Evolutionary conservation across 2,888 invertebrate species (phyloP).

Genomic region (Ptychoptera contaminata): DNA sequence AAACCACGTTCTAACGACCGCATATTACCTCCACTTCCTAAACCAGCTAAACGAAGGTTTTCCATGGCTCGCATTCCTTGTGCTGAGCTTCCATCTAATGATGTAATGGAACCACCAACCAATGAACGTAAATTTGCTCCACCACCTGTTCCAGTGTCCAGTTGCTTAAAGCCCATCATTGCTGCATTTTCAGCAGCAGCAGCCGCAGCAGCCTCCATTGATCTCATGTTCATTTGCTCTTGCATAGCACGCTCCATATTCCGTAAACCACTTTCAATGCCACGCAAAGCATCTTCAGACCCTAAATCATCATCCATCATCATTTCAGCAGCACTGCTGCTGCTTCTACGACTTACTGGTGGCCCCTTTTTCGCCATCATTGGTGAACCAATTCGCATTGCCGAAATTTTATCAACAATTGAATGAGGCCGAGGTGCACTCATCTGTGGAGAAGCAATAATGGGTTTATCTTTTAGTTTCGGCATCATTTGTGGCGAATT

Average conservation of each 20-base stretch:
- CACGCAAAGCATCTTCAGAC: conserved; percentile 30
- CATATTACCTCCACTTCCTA: conserved; percentile 8
- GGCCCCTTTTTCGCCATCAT: neutral
- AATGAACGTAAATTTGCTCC: conserved; percentile 10
- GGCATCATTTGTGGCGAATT: conserved; percentile 23
- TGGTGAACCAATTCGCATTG: neutral
- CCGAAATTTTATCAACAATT: conserved; percentile 17
- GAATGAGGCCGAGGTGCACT: conserved; percentile 9
- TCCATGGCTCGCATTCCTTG: conserved; percentile 12
- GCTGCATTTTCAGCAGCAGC: conserved; percentile 10
- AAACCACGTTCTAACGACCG: conserved; percentile 18
- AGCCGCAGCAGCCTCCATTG: conserved; percentile 21
- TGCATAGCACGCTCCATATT: conserved; percentile 33
- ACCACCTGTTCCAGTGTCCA: no score
- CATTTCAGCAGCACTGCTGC: neutral
- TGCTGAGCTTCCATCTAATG: conserved; percentile 11
- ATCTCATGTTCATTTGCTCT: conserved; percentile 30
- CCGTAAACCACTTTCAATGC: conserved; percentile 30
- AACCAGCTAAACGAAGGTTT: conserved; percentile 8
- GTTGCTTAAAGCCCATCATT: conserved; percentile 12
- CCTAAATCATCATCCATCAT: conserved; percentile 24
- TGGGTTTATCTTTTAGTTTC: conserved; percentile 25
- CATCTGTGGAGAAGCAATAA: conserved; percentile 6
- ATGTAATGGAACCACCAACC: conserved; percentile 13
- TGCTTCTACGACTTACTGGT: conserved; percentile 1